Evolutionary conservation across 2,888 invertebrate species (phyloP).

Genomic region (Harmothoe impar): DNA sequence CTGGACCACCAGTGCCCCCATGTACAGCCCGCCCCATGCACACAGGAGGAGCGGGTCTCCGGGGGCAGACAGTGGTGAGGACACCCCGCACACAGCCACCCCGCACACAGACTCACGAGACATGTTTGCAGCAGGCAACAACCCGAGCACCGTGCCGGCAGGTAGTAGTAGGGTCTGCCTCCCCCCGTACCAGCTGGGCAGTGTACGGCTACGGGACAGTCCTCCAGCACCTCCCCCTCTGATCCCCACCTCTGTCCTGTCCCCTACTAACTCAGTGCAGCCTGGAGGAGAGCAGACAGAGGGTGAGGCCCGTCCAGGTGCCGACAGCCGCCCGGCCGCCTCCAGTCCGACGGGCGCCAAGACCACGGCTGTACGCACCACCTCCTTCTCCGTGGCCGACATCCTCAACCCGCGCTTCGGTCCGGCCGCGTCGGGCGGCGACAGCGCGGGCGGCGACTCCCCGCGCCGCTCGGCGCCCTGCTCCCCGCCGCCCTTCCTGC

Average conservation of each 20-base stretch:
- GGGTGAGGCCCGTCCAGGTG: neutral
- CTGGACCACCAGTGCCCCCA: neutral
- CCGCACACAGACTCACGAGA: neutral
- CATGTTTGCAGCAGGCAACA: neutral
- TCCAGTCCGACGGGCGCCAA: neutral
- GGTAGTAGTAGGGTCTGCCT: neutral
- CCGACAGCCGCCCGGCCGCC: neutral
- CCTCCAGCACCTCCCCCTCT: conserved; percentile 38
- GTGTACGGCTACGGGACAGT: neutral
- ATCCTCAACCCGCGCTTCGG: conserved; percentile 56
- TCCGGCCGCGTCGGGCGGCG: neutral
- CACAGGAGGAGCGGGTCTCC: neutral
- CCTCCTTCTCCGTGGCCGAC: conserved; percentile 53
- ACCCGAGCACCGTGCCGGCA: neutral
- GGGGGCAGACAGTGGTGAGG: neutral
- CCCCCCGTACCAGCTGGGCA: neutral
- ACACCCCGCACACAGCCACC: neutral
- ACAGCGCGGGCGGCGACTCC: neutral
- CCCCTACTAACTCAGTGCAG: neutral
- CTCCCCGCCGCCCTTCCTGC: conserved; percentile 34
- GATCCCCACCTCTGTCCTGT: conserved; percentile 50
- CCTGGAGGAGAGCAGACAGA: conserved; percentile 21
- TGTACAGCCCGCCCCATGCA: neutral
- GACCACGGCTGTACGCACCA: conserved; percentile 13
- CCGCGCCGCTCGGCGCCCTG: conserved; percentile 15